Conservation (phyloP, 2,113 vertebrate species). For the Bucco capensis region DNA sequence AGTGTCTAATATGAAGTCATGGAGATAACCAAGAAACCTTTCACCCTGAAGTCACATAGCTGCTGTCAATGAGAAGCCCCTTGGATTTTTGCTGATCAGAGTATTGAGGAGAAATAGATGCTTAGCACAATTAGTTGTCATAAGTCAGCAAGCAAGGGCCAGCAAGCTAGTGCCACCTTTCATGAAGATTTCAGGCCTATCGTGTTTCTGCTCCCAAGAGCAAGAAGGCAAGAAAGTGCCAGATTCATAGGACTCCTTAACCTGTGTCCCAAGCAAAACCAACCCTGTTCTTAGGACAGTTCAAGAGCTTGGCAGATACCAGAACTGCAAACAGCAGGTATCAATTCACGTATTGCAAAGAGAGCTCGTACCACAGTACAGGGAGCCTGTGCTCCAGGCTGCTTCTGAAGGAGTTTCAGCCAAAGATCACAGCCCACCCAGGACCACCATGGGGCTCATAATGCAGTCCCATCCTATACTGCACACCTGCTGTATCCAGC, state of each 20-base stretch:
- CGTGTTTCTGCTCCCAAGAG: background rate
- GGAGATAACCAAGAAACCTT: background rate
- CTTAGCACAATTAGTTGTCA: background rate
- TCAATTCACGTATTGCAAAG: background rate
- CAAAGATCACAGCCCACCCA: background rate
- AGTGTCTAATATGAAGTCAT: background rate
- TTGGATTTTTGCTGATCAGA: background rate
- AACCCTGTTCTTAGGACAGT: background rate
- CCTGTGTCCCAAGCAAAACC: background rate
- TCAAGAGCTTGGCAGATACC: background rate
- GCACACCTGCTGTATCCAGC: background rate
- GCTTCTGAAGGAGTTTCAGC: background rate
- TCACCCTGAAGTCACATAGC: background rate
- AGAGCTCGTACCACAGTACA: background rate
- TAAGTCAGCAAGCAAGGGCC: background rate
- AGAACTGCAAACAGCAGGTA: background rate
- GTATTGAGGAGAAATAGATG: background rate
- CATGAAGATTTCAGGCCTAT: background rate
- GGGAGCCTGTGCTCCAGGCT: background rate
- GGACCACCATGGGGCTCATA: background rate
- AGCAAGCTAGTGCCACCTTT: background rate
- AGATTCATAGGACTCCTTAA: fast-evolving
- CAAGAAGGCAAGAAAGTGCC: background rate
- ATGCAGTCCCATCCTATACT: background rate
- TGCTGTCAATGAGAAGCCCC: background rate